These are phyloP conservation scores for Hippocampus guttulatus DNA, from an alignment of 2,113 vertebrate species.

Conservation along the genomic window DNA sequence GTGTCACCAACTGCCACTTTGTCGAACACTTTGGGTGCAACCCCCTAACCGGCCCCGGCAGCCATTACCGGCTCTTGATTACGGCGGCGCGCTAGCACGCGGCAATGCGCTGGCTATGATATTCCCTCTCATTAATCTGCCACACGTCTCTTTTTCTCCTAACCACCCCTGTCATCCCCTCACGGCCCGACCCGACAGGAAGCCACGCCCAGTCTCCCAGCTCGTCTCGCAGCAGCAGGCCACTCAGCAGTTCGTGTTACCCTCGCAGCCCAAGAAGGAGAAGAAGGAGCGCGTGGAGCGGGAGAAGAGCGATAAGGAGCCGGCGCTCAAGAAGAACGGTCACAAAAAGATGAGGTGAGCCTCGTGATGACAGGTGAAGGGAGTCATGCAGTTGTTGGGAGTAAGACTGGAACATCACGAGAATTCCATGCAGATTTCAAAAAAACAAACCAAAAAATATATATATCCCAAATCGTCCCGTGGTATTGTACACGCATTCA, in stretches of 20 bases:
- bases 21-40: conserved; percentile 36
- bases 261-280: conserved; percentile 96
- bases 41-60: conserved; percentile 47
- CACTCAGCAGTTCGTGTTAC: conserved; percentile 95
- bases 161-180: conserved; percentile 5
- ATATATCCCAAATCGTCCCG: too few relatives aligned
- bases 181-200: conserved; percentile 73
- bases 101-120: conserved; percentile 46
- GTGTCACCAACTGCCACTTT: conserved; percentile 21
- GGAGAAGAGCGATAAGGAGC: conserved; percentile 94
- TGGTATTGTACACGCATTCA: too few relatives aligned
- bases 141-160: conserved; percentile 16
- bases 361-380: neutral
- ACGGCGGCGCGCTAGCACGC: conserved; percentile 24
- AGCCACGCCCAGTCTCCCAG: conserved; percentile 97
- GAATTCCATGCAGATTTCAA: too few relatives aligned
- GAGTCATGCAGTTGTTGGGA: neutral
- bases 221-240: conserved; percentile 97
- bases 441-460: too few relatives aligned
- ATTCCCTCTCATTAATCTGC: conserved; percentile 60
- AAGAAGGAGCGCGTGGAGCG: conserved; percentile 95
- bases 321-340: conserved; percentile 93
- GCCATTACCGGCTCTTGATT: conserved; percentile 54
- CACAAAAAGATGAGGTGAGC: conserved; percentile 93
- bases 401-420: too few relatives aligned